These are phyloP conservation scores for Macroramphosus scolopax DNA, from an alignment of 2,797 vertebrate genomes.

Conservation along the genomic window DNA sequence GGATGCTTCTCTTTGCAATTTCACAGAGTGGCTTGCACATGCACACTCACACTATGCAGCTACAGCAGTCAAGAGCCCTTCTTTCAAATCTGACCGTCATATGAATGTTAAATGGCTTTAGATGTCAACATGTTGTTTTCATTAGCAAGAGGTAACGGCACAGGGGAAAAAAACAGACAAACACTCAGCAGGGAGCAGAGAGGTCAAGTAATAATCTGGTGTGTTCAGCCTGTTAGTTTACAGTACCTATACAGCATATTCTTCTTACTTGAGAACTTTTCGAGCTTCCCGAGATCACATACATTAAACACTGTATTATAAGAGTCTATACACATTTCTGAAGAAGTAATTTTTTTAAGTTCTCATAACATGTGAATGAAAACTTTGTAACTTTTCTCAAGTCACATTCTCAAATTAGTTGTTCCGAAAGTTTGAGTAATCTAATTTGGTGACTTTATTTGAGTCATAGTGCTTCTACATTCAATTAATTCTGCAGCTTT, in stretches of 20 bases:
- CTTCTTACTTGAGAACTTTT: neutral
- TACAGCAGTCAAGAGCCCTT: too few species aligned
- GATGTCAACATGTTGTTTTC: conserved; percentile 63
- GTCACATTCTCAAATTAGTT: too few species aligned
- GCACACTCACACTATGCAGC: too few species aligned
- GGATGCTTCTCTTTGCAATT: too few species aligned
- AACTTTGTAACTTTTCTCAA: too few species aligned
- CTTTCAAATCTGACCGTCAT: conserved; percentile 46
- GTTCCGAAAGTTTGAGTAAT: too few species aligned
- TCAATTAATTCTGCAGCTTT: neutral
- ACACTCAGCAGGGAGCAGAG: conserved; percentile 5
- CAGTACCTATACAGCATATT: neutral
- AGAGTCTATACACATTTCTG: too few species aligned
- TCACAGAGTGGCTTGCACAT: too few species aligned
- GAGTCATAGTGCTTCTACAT: neutral
- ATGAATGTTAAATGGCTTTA: conserved; percentile 57
- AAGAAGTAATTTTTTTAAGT: neutral
- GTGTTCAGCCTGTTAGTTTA: conserved; percentile 7
- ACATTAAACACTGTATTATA: neutral
- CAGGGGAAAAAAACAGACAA: conserved; percentile 11
- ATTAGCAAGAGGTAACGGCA: conserved; percentile 21
- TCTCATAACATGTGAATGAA: neutral
- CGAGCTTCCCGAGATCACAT: neutral
- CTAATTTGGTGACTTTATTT: neutral
- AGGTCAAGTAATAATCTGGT: too few species aligned